These are phyloP conservation scores for Dromiciops gliroides DNA, from an alignment of 2,113 vertebrate genomes.

Conservation along the genomic window DNA sequence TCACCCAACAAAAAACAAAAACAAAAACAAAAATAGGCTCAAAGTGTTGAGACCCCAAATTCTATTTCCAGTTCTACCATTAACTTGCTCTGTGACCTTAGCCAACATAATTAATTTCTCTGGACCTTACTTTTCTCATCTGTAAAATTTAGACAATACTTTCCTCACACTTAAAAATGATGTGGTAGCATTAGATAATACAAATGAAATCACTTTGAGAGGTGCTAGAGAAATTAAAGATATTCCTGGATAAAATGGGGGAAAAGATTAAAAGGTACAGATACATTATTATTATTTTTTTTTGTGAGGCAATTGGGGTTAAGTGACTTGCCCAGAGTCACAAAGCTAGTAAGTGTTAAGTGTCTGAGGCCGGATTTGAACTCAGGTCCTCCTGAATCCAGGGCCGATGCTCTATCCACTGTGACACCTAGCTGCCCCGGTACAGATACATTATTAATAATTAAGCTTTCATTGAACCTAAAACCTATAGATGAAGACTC, in stretches of 20 bases:
- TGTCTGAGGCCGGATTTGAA: too few species aligned
- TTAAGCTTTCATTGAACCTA: slow-evolving; percentile 31
- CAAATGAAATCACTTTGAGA: too few species aligned
- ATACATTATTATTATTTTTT: slow-evolving; percentile 20
- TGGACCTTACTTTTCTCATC: background rate
- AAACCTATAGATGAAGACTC: slow-evolving; percentile 16
- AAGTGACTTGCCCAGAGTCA: too few species aligned
- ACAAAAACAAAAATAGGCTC: too few species aligned
- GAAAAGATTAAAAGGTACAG: too few species aligned
- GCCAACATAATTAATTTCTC: background rate
- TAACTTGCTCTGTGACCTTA: background rate
- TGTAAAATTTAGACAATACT: background rate
- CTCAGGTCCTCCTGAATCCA: too few species aligned
- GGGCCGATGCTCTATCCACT: too few species aligned
- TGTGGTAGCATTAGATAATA: background rate
- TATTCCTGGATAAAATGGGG: background rate
- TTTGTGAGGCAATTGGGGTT: too few species aligned
- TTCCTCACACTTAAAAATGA: background rate
- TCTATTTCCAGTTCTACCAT: background rate
- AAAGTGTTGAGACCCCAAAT: background rate
- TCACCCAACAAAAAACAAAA: too few species aligned
- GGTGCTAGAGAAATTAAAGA: background rate
- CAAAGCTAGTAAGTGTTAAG: too few species aligned
- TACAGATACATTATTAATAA: slow-evolving; percentile 1
- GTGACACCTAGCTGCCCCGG: too few species aligned